Conservation (phyloP, 2,888 invertebrate genomes). For the Rhimphoctona megacephalus region DNA sequence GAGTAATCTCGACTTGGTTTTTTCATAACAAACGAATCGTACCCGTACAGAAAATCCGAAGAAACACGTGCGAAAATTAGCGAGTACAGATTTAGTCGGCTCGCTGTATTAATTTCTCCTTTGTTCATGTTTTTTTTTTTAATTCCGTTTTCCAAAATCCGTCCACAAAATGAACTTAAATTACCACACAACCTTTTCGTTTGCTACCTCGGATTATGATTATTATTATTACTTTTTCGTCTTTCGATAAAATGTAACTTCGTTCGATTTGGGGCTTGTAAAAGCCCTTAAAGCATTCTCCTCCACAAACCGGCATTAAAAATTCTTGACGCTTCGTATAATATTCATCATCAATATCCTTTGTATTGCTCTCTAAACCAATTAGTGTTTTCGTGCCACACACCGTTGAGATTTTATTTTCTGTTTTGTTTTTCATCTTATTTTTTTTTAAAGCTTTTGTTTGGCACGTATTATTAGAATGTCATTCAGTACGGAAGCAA, state of each 20-base stretch:
- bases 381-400: slow-evolving; percentile 16
- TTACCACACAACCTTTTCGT: slow-evolving; percentile 71
- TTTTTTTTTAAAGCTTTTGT: slow-evolving; percentile 80
- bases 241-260: slow-evolving; percentile 54
- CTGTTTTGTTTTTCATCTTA: slow-evolving; percentile 73
- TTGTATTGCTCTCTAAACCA: slow-evolving; percentile 33
- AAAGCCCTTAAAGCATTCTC: slow-evolving; percentile 72
- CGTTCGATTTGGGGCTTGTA: slow-evolving; percentile 64
- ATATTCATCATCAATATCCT: slow-evolving; percentile 31
- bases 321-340: slow-evolving; percentile 25
- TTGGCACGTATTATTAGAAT: slow-evolving; percentile 84
- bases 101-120: slow-evolving; percentile 12
- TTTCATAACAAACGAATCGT: slow-evolving; percentile 28
- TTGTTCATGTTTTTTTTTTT: neutral
- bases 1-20: neutral
- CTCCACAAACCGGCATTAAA: slow-evolving; percentile 52
- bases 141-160: slow-evolving; percentile 30
- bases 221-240: slow-evolving; percentile 36
- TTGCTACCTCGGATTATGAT: slow-evolving; percentile 53
- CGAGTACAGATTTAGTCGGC: neutral
- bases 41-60: slow-evolving; percentile 29
- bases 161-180: slow-evolving; percentile 59
- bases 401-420: slow-evolving; percentile 45
- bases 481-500: slow-evolving; percentile 82
- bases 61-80: slow-evolving; percentile 25